Evolutionary conservation across 2,797 vertebrate species (phyloP), one percentile per base, ranked within the genome.

Genomic region (Lagocephalus sceleratus): DNA sequence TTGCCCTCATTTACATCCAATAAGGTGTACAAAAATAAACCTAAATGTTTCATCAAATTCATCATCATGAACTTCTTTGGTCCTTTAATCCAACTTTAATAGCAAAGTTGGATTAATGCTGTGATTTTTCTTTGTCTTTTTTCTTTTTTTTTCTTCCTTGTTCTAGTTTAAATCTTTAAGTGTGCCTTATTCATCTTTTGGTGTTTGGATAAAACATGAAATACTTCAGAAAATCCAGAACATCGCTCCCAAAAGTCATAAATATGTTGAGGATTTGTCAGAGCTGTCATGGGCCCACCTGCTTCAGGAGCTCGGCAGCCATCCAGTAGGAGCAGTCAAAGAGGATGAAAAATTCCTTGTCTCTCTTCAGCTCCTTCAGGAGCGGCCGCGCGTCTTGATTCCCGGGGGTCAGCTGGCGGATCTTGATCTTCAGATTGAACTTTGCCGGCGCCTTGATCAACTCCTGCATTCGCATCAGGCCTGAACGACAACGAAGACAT

Each of bases 401-500:
- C 20, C 93, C 95, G 0, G 93, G 85, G 12, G 94, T 94, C 65
- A 99, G 88, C 76, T 99, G 97, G 4, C 97, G 95, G 75, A 99
- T 98, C 81, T 94, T 94, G 78, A 99, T 93, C 86, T 95, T 98
- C 52, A 99, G 90, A 86, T 94, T 96, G 67, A 94, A 94, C 79
- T 94, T 94, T 55, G 97, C 95, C 3, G 97, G 97, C 64, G 97
- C 97, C 86, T 99, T 98, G 89, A 99, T 99, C 81, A 99, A 88
- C 86, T 99, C 97, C 85, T 98, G 97, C 87, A 99, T 90, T 57
- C 95, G 93, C 90, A 99, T 97, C 60, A 99, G 87, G 80, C 97
- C 97, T 99, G 17, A 17, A 41, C 16, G 17, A 38, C 35, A 38
- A 10, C 35, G 7, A 25, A 25, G 4, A 4, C 39, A 38, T 15